Conservation (phyloP, 2,888 invertebrate genomes). For the Catocala nupta region DNA sequence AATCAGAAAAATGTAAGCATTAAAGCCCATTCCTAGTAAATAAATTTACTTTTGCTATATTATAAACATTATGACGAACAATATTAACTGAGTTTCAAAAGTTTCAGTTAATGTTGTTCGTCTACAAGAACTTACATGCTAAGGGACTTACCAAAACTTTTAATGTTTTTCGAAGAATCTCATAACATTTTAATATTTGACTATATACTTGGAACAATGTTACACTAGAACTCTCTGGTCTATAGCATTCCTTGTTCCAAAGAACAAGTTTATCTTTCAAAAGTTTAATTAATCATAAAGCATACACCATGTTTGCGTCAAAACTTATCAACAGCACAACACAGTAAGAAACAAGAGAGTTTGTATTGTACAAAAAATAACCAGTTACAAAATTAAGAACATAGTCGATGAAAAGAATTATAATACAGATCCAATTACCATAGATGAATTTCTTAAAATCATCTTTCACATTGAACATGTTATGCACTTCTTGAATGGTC, state of each 20-base stretch:
- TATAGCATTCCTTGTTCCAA: slow-evolving; percentile 6
- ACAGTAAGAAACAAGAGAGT: background rate
- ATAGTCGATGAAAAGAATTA: background rate
- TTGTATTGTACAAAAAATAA: background rate
- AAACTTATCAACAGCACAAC: background rate
- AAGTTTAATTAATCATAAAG: slow-evolving; percentile 8
- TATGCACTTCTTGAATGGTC: slow-evolving; percentile 14
- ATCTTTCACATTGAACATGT: background rate
- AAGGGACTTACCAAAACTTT: background rate
- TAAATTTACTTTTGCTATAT: too few species aligned
- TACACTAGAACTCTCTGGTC: too few species aligned
- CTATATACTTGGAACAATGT: background rate
- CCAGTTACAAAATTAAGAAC: background rate
- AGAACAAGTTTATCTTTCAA: slow-evolving; percentile 23
- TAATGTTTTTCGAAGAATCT: background rate
- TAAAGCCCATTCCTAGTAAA: too few species aligned
- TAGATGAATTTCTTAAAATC: background rate
- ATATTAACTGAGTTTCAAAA: too few species aligned
- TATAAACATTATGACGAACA: too few species aligned
- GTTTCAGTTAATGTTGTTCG: too few species aligned
- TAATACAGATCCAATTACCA: slow-evolving; percentile 5
- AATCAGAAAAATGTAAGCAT: background rate
- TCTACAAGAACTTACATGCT: too few species aligned
- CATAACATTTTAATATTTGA: slow-evolving; percentile 1
- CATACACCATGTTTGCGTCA: slow-evolving; percentile 21